Percentiles rank a stretch among this genome's conserved stretches.
Evolutionary conservation across 2,888 invertebrate genomes (phyloP).

Genomic region (Melieria picta): DNA sequence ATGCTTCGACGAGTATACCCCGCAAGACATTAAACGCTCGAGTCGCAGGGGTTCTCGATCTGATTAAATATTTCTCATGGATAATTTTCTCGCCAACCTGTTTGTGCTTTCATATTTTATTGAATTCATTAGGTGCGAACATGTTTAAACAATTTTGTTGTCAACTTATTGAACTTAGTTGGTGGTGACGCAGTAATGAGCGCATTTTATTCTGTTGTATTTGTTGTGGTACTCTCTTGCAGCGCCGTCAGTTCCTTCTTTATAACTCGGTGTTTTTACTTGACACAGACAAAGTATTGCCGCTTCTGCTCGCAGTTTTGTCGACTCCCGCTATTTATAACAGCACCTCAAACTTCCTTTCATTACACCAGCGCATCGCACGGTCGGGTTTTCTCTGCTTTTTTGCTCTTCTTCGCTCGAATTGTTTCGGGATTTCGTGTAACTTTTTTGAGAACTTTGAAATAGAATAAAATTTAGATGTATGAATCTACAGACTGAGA

Average conservation of each 20-base stretch:
- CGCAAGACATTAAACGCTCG: too few species aligned
- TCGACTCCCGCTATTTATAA: too few species aligned
- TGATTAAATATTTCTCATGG: neutral
- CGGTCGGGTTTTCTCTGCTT: too few species aligned
- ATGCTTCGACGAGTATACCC: too few species aligned
- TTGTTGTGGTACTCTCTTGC: neutral
- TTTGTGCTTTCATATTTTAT: neutral
- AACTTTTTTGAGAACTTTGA: too few species aligned
- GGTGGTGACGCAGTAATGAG: neutral
- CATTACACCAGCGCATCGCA: too few species aligned
- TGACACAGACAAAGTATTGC: constrained; percentile 46
- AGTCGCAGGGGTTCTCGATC: too few species aligned
- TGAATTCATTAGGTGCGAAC: constrained; percentile 7
- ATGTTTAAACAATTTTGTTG: neutral
- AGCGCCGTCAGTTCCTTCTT: constrained; percentile 25
- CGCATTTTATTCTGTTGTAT: neutral
- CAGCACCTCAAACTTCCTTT: too few species aligned
- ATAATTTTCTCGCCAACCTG: neutral
- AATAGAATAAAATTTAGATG: too few species aligned
- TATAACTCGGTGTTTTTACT: constrained; percentile 47
- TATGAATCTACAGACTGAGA: too few species aligned
- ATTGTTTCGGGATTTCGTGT: too few species aligned
- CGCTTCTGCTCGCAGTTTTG: neutral
- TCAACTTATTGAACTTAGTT: neutral
- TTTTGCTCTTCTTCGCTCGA: too few species aligned